These are phyloP conservation scores for Bicyclus anynana DNA, from an alignment of 1,140 invertebrate species.

Conservation along the genomic window DNA sequence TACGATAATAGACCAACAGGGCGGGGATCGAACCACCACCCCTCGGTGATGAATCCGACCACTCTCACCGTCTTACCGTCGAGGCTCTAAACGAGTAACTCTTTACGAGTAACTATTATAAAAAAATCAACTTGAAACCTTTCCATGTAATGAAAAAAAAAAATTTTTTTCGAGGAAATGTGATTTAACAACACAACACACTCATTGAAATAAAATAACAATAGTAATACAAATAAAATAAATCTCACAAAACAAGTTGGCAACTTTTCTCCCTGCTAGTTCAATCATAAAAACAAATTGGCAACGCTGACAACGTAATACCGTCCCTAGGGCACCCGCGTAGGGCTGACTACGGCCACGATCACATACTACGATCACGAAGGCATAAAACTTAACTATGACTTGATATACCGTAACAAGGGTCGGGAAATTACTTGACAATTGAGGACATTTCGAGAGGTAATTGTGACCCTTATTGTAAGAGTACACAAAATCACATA, in stretches of 20 bases:
- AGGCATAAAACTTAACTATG: conserved; percentile 51
- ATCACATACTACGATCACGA: conserved; percentile 25
- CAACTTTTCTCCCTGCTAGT: conserved; percentile 20
- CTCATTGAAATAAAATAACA: conserved; percentile 3
- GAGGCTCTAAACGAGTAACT: no score
- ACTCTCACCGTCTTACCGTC: no score
- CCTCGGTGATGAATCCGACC: no score
- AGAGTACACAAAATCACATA: neutral
- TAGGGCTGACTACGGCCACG: conserved; percentile 23
- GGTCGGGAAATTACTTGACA: conserved; percentile 34
- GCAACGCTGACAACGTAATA: conserved; percentile 51
- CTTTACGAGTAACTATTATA: no score
- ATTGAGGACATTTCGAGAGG: conserved; percentile 22
- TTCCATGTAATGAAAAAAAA: no score
- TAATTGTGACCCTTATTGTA: conserved; percentile 22
- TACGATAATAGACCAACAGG: no score
- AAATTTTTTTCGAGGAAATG: neutral
- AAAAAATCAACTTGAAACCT: no score
- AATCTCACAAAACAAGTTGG: conserved; percentile 5
- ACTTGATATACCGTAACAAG: conserved; percentile 43
- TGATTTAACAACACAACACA: neutral
- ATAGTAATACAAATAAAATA: conserved; percentile 3
- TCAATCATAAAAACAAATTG: conserved; percentile 64
- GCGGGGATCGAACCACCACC: no score
- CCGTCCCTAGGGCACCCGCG: conserved; percentile 32